Evolutionary conservation across 2,113 vertebrate species (phyloP).

Genomic region (Murina feae): DNA sequence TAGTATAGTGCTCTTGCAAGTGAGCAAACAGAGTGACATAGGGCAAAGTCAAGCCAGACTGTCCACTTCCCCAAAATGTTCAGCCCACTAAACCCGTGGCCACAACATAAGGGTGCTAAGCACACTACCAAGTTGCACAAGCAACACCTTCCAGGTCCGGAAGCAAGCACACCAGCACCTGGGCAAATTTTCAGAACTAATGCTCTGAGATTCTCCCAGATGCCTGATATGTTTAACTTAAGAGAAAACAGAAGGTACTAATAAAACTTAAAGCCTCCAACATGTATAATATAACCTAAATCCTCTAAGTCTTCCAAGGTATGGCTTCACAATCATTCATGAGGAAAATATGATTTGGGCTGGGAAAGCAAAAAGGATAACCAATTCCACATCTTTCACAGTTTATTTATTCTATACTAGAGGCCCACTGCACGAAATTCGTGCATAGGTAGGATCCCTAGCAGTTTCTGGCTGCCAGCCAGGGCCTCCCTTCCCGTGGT

Average conservation of each 20-base stretch:
- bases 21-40: neutral
- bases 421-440: too few species aligned
- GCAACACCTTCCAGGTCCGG: neutral
- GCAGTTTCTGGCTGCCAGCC: too few species aligned
- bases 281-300: neutral
- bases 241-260: constrained; percentile 4
- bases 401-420: neutral
- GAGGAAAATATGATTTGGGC: neutral
- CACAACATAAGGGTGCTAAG: neutral
- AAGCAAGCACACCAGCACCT: neutral
- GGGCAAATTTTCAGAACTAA: neutral
- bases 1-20: neutral
- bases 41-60: neutral
- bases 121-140: neutral
- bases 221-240: neutral
- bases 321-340: neutral
- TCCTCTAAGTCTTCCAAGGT: neutral
- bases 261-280: neutral
- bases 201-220: neutral
- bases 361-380: neutral
- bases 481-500: too few species aligned
- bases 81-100: neutral
- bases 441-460: too few species aligned
- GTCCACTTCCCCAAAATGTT: neutral
- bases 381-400: neutral